Base-by-base conservation (phyloP, 2,888 invertebrate species). In the Altica lythri region DNA sequence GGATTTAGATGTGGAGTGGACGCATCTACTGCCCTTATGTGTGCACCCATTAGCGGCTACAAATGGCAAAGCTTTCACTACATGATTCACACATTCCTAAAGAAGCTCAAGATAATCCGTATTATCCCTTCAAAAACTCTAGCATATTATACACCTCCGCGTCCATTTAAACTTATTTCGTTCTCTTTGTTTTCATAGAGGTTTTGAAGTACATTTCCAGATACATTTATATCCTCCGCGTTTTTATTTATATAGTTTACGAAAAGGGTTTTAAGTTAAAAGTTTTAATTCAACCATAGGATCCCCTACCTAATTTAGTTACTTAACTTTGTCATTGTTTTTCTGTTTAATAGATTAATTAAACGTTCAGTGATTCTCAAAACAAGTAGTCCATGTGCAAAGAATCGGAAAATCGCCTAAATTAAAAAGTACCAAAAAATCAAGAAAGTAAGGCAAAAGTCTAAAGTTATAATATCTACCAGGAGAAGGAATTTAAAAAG, bases 31-130 rank as follows among this genome's bases (percentile, higher is more conserved):
- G 62, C 70, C 68, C 68, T 68, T 71, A 69, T 68, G 64, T 68
- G 70, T 68, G 69, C 64, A 59, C 66, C 75, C 76, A 75, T 76
- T 76, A 76, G 71, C 68, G 64, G 60, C 66, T 67, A 71, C 73
- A 75, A 74, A 75, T 74, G 74, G 74, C 71, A 73, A 74, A 75
- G 71, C 74, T 73, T 70, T 70, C 69, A 64, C 68, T 70, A 76
- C 76, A 76, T 71, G 76, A 68, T 75, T 76, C 73, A 71, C 73
- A 75, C 76, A 75, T 76, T 73, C 71, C 68, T 71, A 72, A 74
- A 73, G 73, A 72, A 72, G 71, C 66, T 62, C 64, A 58, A 67
- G 70, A 72, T 74, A 73, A 74, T 70, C 74, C 71, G 72, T 58
- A 72, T 72, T 71, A 72, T 68, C 64, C 61, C 66, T 60, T 58